Percentiles rank a stretch among this genome's conserved stretches.
Evolutionary conservation across 37 sponge, comb jelly and placozoan species (phyloP).

Genomic region (Amphimedon queenslandica): DNA sequence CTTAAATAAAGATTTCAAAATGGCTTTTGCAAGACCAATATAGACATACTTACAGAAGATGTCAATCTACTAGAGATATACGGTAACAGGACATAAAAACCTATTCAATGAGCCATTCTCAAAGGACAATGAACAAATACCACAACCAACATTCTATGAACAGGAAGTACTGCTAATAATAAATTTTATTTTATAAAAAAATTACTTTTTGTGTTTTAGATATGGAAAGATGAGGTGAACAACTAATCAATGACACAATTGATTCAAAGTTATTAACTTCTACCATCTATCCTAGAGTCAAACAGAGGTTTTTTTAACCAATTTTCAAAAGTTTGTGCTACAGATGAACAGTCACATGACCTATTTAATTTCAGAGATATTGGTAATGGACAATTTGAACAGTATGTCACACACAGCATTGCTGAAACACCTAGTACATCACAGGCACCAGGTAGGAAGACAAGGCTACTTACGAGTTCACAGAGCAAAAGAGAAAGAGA

Average conservation of each 20-base stretch:
- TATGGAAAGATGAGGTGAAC: background rate
- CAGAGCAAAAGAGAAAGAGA: background rate
- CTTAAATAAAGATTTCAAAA: constrained; percentile 15
- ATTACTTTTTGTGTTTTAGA: no score
- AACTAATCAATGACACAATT: background rate
- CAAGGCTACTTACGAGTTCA: background rate
- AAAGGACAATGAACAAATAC: background rate
- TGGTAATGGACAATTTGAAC: background rate
- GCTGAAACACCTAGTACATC: background rate
- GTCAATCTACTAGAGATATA: background rate
- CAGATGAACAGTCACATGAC: constrained; percentile 14
- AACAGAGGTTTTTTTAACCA: constrained; percentile 13
- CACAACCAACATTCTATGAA: no score
- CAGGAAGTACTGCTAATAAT: no score
- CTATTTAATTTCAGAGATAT: constrained; percentile 11
- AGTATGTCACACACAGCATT: background rate
- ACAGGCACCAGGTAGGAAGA: constrained; percentile 3
- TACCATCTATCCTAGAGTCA: no score
- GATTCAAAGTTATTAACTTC: background rate
- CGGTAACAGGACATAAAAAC: constrained; percentile 17
- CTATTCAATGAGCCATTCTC: background rate
- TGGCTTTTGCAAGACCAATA: constrained; percentile 12
- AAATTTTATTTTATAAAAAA: no score
- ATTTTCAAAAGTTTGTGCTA: background rate
- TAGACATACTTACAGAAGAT: constrained; percentile 10